phyloP scores from a whole-genome alignment of 2,113 vertebrate species.

The Scortum barcoo region DNA sequence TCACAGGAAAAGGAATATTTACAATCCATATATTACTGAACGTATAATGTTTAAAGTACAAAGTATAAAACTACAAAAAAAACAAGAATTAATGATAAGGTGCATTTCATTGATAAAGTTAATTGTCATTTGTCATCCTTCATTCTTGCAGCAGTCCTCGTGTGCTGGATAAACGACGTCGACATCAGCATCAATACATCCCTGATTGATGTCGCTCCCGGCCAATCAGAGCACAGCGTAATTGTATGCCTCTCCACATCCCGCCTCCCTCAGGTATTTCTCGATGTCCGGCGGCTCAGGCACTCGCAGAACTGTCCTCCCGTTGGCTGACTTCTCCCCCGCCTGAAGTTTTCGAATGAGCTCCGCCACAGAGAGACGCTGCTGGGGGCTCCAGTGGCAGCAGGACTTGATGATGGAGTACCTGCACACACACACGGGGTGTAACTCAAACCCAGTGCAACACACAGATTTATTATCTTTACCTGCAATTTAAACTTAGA shows the following conservation, averaged over 20 bases:
- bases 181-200: neutral
- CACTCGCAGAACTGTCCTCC: slow-evolving; percentile 83
- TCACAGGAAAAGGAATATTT: slow-evolving; percentile 17
- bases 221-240: slow-evolving; percentile 77
- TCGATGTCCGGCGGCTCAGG: slow-evolving; percentile 80
- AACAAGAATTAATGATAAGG: neutral
- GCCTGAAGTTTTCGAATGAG: slow-evolving; percentile 79
- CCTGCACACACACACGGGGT: slow-evolving; percentile 64
- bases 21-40: slow-evolving; percentile 54
- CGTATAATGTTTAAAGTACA: slow-evolving; percentile 6
- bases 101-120: neutral
- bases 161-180: neutral
- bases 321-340: slow-evolving; percentile 83
- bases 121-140: neutral
- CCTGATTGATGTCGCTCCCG: neutral
- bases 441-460: neutral
- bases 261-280: slow-evolving; percentile 82
- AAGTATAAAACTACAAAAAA: neutral
- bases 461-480: neutral
- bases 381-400: slow-evolving; percentile 85
- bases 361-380: slow-evolving; percentile 75
- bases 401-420: slow-evolving; percentile 88
- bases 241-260: slow-evolving; percentile 70
- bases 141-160: neutral
- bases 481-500: neutral